A percentile compares a stretch with the other conserved stretches of the same genome.
phyloP scores from a whole-genome alignment of 2,797 vertebrate species.

The Yasuhikotakia modesta region DNA sequence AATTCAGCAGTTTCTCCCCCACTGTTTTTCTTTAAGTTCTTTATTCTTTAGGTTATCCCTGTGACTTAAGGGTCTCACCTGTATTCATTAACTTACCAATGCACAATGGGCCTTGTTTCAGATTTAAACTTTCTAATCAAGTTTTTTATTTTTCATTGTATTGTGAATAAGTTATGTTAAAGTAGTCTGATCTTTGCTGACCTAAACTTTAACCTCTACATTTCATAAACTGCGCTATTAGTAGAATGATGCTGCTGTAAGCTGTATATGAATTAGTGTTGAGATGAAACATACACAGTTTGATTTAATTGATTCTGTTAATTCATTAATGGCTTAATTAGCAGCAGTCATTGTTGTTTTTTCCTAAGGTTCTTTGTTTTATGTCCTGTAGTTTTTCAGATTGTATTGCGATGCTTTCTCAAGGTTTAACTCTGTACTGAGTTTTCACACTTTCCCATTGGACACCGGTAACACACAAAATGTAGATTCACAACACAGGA shows the following conservation, averaged over 20 bases:
- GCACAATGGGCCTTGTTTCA: not conserved
- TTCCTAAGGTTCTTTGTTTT: no score
- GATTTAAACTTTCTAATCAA: not conserved
- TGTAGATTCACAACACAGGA: no score
- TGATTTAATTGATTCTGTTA: no score
- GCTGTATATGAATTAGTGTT: no score
- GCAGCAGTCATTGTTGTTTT: no score
- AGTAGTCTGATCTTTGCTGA: not conserved
- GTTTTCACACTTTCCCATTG: no score
- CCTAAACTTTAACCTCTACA: not conserved
- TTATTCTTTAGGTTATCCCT: conserved; percentile 39
- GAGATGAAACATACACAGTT: no score
- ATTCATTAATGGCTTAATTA: no score
- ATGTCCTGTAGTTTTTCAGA: no score
- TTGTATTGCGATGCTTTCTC: no score
- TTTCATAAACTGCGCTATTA: not conserved
- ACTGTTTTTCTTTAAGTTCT: conserved; percentile 7
- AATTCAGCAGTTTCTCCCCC: conserved; percentile 4
- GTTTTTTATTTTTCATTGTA: not conserved
- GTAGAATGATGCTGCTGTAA: not conserved
- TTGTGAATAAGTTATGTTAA: not conserved
- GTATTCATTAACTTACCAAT: not conserved
- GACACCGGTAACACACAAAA: no score
- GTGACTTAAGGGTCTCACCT: not conserved
- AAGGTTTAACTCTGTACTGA: no score